Conservation (phyloP, 2,888 invertebrate species). For the Slavum lentiscoides region DNA sequence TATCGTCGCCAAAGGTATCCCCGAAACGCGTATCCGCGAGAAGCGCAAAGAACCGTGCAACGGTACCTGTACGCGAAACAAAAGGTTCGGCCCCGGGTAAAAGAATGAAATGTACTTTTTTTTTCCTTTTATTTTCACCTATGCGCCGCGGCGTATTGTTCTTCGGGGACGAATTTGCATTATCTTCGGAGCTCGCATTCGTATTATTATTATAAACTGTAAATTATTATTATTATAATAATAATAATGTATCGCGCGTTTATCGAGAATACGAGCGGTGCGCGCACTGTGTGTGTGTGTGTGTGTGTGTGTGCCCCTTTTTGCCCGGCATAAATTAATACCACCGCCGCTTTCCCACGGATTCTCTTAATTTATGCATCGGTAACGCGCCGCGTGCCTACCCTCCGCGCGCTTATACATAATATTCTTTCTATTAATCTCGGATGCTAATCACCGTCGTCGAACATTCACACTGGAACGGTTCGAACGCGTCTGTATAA, state of each 20-base stretch:
- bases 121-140: no score
- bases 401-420: slow-evolving; percentile 8
- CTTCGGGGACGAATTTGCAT: slow-evolving; percentile 50
- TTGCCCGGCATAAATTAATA: slow-evolving; percentile 46
- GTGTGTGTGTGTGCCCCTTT: slow-evolving; percentile 31
- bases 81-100: not conserved
- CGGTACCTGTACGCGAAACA: not conserved
- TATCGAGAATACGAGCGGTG: slow-evolving; percentile 32
- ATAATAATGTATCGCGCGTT: not conserved
- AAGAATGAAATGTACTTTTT: slow-evolving; percentile 9
- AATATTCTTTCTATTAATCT: slow-evolving; percentile 41
- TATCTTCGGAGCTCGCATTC: slow-evolving; percentile 35
- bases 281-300: not conserved
- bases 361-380: slow-evolving; percentile 46
- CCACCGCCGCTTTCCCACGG: slow-evolving; percentile 41
- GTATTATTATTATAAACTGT: no score
- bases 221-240: no score
- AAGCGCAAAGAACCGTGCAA: not conserved
- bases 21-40: not conserved
- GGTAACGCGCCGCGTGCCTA: slow-evolving; percentile 21
- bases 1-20: slow-evolving; percentile 38
- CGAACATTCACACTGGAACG: slow-evolving; percentile 21
- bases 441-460: slow-evolving; percentile 47
- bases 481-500: no score
- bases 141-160: slow-evolving; percentile 37